Evolutionary conservation across 2,113 vertebrate species (phyloP), one percentile per base, ranked within the genome.

Genomic region (Tragelaphus scriptus): DNA sequence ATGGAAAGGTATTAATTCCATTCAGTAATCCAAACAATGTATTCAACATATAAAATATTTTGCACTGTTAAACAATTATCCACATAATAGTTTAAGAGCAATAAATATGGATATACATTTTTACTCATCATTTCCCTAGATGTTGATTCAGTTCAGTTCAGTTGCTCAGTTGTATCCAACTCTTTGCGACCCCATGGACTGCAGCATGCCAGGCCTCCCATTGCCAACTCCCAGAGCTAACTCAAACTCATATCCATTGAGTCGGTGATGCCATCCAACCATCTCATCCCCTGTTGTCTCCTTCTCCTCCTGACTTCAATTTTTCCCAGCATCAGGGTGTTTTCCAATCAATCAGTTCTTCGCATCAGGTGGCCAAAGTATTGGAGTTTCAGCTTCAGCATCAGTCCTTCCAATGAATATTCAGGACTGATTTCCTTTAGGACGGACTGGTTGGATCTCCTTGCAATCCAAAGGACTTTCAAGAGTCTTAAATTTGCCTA

Each of bases 1-100:
- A 16, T 77, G n/a, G 28, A n/a, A 75, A 32, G 36, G 56, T 25
- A 19, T 61, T 58, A n/a, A 81, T 81, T 55, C 32, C 14, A 2
- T 53, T 92, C 81, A 59, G 21, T 68, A 91, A 36, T 10, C 14
- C 49, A 26, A 77, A 88, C n/a, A 25, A 30, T 44, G n/a, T 51
- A 32, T 88, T 65, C 14, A 53, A 2, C 30, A 81, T 21, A 10
- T 75, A 36, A 65, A 91, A 36, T 11, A 14, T 77, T 53, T 32
- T 87, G 89, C 87, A 14, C 79, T 90, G 90, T 80, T 97, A 98
- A 81, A 96, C 12, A 89, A 92, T 95, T 95, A 93, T 53, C 59
- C 40, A 85, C 2, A 71, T 71, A 71, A n/a, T 95, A 58, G 71
- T 63, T 65, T 53, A 92, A 44, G 2, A 88, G 49, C 71, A 84